Percentiles rank a stretch among this genome's conserved stretches.
Evolutionary conservation across 2,113 vertebrate genomes (phyloP).

Genomic region (Symphodus melops): DNA sequence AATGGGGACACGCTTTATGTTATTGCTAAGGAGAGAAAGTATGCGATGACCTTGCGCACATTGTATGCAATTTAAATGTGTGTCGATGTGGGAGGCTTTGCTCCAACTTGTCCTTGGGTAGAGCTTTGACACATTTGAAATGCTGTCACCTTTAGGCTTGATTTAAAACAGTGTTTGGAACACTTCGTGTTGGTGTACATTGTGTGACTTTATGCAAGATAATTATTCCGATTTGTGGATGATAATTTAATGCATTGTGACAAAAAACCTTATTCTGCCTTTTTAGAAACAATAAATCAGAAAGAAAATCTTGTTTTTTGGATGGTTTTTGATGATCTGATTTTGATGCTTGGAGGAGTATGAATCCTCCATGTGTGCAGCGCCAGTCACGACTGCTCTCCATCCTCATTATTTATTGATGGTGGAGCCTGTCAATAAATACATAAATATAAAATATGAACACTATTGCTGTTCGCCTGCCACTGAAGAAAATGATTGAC

Average conservation of each 20-base stretch:
- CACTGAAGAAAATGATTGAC: slow-evolving; percentile 52
- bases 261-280: neutral
- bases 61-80: slow-evolving; percentile 48
- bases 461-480: slow-evolving; percentile 35
- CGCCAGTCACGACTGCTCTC: slow-evolving; percentile 74
- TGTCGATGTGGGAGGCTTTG: slow-evolving; percentile 52
- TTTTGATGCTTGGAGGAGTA: slow-evolving; percentile 30
- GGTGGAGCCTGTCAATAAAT: slow-evolving; percentile 68
- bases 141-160: slow-evolving; percentile 26
- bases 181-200: slow-evolving; percentile 19
- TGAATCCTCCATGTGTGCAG: slow-evolving; percentile 38
- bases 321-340: neutral
- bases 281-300: slow-evolving; percentile 31
- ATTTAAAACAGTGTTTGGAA: neutral
- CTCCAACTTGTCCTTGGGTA: slow-evolving; percentile 49
- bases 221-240: neutral
- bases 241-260: neutral
- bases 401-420: slow-evolving; percentile 77
- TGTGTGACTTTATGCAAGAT: neutral
- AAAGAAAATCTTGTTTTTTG: neutral
- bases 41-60: slow-evolving; percentile 55
- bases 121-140: slow-evolving; percentile 21
- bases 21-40: neutral
- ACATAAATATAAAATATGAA: slow-evolving; percentile 57
- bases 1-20: slow-evolving; percentile 13